Conservation (phyloP, 2,113 vertebrate genomes). For the Ondatra zibethicus region DNA sequence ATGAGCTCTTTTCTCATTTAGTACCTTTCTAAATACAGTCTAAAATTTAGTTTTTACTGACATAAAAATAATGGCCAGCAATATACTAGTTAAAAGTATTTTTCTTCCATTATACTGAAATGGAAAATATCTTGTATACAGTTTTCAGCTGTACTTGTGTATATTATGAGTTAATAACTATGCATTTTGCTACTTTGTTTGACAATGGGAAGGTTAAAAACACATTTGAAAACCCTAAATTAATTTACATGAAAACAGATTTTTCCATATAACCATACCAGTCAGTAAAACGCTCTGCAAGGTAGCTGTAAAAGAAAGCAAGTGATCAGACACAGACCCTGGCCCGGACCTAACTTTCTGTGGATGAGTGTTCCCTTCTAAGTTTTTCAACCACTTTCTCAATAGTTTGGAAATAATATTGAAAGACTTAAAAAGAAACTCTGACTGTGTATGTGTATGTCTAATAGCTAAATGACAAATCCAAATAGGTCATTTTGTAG, state of each 20-base stretch:
- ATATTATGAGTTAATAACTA: background rate
- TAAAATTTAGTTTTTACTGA: background rate
- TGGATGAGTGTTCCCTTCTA: background rate
- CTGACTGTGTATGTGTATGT: background rate
- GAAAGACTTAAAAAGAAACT: background rate
- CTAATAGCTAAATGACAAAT: background rate
- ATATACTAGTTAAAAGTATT: background rate
- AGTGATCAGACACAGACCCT: background rate
- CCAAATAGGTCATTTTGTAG: background rate
- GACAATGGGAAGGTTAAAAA: background rate
- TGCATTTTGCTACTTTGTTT: background rate
- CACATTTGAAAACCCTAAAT: background rate
- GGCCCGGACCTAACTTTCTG: background rate
- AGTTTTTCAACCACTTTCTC: background rate
- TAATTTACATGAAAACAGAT: background rate
- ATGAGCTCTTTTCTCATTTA: background rate
- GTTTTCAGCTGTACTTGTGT: background rate
- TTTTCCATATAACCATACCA: background rate
- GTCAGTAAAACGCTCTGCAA: slow-evolving; percentile 2
- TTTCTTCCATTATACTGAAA: background rate
- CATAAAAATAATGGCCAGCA: background rate
- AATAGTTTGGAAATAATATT: background rate
- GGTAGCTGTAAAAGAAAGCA: background rate
- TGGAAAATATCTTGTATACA: background rate
- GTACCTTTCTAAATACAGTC: background rate